A percentile compares a stretch with the other conserved stretches of the same genome.
Evolutionary conservation across 2,797 vertebrate species (phyloP).

Genomic region (Peromyscus aztecus): DNA sequence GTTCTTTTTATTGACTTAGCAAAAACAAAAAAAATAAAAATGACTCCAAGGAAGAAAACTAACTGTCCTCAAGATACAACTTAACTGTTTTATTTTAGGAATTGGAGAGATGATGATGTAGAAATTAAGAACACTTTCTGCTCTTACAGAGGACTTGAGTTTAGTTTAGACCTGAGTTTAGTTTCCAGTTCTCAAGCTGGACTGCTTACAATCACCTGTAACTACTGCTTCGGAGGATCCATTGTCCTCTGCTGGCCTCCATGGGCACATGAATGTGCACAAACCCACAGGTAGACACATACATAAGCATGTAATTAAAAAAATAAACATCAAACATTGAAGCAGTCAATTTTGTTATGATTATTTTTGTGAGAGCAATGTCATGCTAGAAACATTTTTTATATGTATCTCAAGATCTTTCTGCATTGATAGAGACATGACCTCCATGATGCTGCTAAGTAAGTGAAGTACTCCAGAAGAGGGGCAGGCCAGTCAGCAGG

Average conservation of each 20-base stretch:
- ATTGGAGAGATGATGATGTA: background rate
- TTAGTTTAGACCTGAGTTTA: background rate
- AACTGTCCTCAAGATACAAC: background rate
- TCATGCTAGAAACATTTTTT: background rate
- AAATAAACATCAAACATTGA: background rate
- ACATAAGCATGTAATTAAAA: background rate
- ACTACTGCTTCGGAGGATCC: background rate
- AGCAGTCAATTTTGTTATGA: background rate
- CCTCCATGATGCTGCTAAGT: background rate
- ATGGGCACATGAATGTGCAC: background rate
- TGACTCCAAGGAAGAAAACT: background rate
- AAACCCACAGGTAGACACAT: background rate
- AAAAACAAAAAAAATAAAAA: background rate
- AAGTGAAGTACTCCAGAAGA: background rate
- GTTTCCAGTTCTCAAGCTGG: background rate
- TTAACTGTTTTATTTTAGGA: background rate
- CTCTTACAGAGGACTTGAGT: background rate
- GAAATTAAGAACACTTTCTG: background rate
- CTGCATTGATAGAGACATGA: background rate
- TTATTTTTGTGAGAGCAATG: constrained; percentile 12
- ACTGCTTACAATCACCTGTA: background rate
- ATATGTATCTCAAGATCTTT: background rate
- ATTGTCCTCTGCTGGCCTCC: background rate
- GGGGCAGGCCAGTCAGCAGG: background rate
- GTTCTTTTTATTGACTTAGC: background rate